A percentile compares a stretch with the other conserved stretches of the same genome.
Conservation (phyloP, 2,888 invertebrate genomes). For the Eurytoma californica region DNA sequence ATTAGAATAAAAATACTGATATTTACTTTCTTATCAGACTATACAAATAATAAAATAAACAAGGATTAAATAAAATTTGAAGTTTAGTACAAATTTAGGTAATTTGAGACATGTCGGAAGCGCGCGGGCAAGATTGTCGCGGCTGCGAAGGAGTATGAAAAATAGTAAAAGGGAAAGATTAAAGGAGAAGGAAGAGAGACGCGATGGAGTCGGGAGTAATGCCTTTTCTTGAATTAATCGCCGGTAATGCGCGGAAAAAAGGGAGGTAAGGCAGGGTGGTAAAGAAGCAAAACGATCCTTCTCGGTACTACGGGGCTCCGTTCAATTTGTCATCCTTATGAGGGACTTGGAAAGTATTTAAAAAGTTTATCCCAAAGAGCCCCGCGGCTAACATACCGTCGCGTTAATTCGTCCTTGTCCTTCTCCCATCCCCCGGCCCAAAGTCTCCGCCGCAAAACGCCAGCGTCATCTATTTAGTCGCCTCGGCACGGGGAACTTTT, state of each 20-base stretch:
- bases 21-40: not conserved
- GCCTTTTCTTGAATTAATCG: constrained; percentile 55
- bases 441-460: constrained; percentile 39
- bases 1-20: too few relatives aligned
- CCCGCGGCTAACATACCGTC: constrained; percentile 59
- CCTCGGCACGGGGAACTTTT: constrained; percentile 54
- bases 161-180: constrained; percentile 48
- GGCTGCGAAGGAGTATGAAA: constrained; percentile 47
- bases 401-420: constrained; percentile 61
- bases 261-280: constrained; percentile 6
- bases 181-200: constrained; percentile 7
- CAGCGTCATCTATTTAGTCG: constrained; percentile 53
- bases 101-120: constrained; percentile 21
- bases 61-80: not conserved
- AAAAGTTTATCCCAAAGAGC: constrained; percentile 69
- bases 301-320: constrained; percentile 59
- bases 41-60: constrained; percentile 21
- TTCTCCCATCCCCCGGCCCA: constrained; percentile 35
- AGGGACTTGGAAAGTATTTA: constrained; percentile 73
- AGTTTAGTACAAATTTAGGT: not conserved
- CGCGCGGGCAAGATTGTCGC: constrained; percentile 20
- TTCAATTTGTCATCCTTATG: constrained; percentile 73
- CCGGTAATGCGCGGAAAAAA: constrained; percentile 31
- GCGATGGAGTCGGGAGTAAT: constrained; percentile 50
- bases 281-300: constrained; percentile 56